These are phyloP conservation scores for Chloropsis cyanopogon DNA, from an alignment of 2,113 vertebrate species.

Conservation along the genomic window DNA sequence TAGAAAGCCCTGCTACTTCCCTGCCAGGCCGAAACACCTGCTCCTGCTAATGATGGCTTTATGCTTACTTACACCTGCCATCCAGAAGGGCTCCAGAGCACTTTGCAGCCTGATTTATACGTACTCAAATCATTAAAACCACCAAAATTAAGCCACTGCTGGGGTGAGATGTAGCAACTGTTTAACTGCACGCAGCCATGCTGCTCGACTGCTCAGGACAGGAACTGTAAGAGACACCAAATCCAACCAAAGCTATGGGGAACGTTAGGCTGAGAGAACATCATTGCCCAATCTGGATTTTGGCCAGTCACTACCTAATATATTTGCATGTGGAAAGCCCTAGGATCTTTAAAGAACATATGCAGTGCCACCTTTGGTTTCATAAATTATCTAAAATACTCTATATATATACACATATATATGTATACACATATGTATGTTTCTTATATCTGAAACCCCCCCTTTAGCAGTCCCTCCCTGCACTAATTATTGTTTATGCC, in stretches of 20 bases:
- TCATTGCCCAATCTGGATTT: constrained; percentile 11
- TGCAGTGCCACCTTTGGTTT: background rate
- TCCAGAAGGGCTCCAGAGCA: constrained; percentile 45
- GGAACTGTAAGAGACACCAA: background rate
- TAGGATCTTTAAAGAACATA: background rate
- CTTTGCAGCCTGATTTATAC: constrained; percentile 39
- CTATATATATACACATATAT: background rate
- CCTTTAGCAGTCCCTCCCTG: constrained; percentile 25
- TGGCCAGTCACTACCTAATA: background rate
- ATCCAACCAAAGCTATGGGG: background rate
- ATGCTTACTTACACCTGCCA: constrained; percentile 58
- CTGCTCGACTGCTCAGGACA: background rate
- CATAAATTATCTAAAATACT: background rate
- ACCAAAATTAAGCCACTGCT: constrained; percentile 16
- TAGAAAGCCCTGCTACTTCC: constrained; percentile 43
- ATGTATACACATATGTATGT: background rate
- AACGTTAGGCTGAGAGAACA: background rate
- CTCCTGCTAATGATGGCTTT: constrained; percentile 43
- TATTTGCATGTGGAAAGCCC: background rate
- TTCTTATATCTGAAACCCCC: constrained; percentile 30
- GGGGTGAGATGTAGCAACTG: background rate
- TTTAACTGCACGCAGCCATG: background rate
- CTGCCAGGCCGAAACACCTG: constrained; percentile 52
- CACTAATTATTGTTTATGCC: constrained; percentile 64
- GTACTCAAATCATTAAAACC: constrained; percentile 48